Conservation (phyloP, 2,797 vertebrate genomes). For the Thalassophryne amazonica region DNA sequence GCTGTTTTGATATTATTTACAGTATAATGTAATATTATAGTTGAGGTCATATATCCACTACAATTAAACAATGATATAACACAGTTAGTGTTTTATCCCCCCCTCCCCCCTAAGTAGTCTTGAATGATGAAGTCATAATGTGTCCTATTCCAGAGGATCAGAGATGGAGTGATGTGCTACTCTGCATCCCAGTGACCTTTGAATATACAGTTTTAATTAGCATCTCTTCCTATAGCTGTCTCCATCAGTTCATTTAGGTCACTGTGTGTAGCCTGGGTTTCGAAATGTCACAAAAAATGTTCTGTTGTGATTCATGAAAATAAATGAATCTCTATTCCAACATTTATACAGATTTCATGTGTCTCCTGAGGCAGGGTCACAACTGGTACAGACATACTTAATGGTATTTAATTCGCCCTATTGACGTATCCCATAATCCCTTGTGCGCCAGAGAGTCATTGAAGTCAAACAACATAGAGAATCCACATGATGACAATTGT, state of each 20-base stretch:
- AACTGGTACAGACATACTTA: too few relatives aligned
- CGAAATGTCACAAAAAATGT: constrained; percentile 20
- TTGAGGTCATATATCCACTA: background rate
- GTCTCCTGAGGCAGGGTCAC: too few relatives aligned
- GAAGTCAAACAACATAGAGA: too few relatives aligned
- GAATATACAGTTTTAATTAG: constrained; percentile 40
- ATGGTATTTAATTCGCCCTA: too few relatives aligned
- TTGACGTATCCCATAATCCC: too few relatives aligned
- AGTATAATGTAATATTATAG: background rate
- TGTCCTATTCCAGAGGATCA: constrained; percentile 8
- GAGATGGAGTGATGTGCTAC: constrained; percentile 8
- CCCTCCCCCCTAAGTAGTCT: background rate
- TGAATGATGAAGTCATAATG: background rate
- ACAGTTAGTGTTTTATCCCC: background rate
- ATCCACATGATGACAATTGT: too few relatives aligned
- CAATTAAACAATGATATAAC: background rate
- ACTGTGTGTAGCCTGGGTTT: constrained; percentile 7
- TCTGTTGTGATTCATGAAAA: background rate
- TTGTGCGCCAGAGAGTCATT: too few relatives aligned
- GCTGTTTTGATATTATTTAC: background rate
- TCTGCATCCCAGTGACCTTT: constrained; percentile 54
- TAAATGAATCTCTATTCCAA: too few relatives aligned
- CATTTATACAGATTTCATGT: too few relatives aligned
- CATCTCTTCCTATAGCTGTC: constrained; percentile 17
- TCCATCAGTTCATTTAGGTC: constrained; percentile 17